phyloP scores from a whole-genome alignment of 2,797 vertebrate genomes.

The Myotis daubentonii region DNA sequence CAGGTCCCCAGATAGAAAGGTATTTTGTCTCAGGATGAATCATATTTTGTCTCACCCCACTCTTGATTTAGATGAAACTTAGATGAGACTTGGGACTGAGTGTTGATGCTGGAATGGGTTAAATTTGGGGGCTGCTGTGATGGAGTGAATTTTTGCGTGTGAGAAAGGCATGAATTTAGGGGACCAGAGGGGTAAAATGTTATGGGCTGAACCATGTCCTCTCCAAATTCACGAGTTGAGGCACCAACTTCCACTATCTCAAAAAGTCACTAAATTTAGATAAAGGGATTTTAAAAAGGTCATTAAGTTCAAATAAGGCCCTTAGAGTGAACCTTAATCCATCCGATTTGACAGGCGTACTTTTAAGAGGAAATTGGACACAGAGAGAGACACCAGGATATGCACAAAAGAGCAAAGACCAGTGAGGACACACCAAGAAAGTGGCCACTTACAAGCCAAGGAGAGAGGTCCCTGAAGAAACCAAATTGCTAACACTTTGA shows the following conservation, averaged over 20 bases:
- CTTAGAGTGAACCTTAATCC: neutral
- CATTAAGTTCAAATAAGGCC: neutral
- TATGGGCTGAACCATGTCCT: neutral
- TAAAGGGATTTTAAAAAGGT: neutral
- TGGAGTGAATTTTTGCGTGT: neutral
- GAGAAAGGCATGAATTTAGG: neutral
- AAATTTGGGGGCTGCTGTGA: neutral
- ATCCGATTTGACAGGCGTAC: neutral
- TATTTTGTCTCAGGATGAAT: conserved; percentile 12
- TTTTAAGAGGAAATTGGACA: neutral
- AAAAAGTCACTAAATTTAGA: neutral
- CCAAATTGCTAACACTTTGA: neutral
- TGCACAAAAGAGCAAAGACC: neutral
- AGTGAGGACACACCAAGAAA: neutral
- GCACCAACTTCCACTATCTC: neutral
- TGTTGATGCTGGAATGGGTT: neutral
- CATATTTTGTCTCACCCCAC: neutral
- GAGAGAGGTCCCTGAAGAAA: neutral
- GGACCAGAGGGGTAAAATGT: neutral
- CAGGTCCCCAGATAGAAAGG: neutral
- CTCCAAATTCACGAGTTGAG: neutral
- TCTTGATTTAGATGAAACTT: neutral
- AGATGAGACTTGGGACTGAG: neutral
- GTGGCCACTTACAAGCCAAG: neutral
- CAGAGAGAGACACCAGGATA: neutral